A percentile compares a stretch with the other conserved stretches of the same genome.
Conservation (phyloP, 92 coral and sea anemone genomes). For the Montipora capitata region DNA sequence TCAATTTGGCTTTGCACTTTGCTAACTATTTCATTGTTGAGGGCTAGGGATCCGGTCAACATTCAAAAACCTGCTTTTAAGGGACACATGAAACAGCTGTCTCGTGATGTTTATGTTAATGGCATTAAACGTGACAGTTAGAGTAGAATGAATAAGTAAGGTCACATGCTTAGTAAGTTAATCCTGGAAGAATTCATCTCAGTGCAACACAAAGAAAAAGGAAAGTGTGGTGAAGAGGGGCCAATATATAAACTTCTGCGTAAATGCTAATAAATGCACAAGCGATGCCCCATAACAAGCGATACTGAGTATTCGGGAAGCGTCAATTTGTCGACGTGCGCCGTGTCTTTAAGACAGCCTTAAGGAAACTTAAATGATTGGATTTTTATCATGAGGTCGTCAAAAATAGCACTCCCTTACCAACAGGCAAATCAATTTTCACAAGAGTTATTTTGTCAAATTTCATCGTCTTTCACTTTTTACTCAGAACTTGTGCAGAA, state of each 20-base stretch:
- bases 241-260: constrained; percentile 15
- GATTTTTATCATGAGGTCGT: too few relatives aligned
- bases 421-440: background rate
- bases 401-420: too few relatives aligned
- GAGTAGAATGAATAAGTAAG: too few relatives aligned
- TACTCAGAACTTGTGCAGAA: background rate
- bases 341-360: background rate
- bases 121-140: background rate
- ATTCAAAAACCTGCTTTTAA: background rate
- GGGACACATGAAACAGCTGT: background rate
- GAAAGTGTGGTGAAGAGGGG: background rate
- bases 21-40: background rate
- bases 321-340: background rate
- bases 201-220: constrained; percentile 26
- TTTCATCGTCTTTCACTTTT: background rate
- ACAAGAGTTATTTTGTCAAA: background rate
- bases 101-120: background rate
- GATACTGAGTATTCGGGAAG: background rate
- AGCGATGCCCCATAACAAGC: too few relatives aligned
- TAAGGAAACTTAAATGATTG: background rate
- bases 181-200: constrained; percentile 17
- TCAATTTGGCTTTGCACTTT: background rate
- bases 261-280: too few relatives aligned
- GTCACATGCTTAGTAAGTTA: constrained; percentile 18
- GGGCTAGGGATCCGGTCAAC: background rate